phyloP scores from a whole-genome alignment of 2,113 vertebrate genomes.

The Takifugu flavidus region DNA sequence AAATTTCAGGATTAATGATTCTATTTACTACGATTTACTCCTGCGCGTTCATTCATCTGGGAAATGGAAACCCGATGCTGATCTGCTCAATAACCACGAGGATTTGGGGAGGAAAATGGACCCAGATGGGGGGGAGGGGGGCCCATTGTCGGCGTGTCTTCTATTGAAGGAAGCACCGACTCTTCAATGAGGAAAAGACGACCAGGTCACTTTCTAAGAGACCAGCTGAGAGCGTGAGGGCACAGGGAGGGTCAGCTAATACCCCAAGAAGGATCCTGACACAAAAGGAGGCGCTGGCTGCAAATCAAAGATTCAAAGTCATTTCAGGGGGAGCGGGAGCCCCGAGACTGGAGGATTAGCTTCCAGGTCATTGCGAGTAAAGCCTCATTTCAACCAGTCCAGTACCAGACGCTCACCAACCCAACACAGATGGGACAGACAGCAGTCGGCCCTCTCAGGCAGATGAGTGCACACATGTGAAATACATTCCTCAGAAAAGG shows the following conservation, averaged over 20 bases:
- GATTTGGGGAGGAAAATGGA: too few relatives aligned
- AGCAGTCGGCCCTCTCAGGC: slow-evolving; percentile 60
- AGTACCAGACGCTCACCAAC: slow-evolving; percentile 8
- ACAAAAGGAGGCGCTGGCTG: slow-evolving; percentile 67
- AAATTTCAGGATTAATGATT: slow-evolving; percentile 4
- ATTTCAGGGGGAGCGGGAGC: slow-evolving; percentile 53
- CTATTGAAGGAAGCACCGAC: slow-evolving; percentile 29
- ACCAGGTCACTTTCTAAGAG: slow-evolving; percentile 55
- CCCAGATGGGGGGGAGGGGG: not conserved
- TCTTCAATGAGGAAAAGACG: slow-evolving; percentile 40
- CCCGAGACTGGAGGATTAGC: slow-evolving; percentile 54
- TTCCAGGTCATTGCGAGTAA: slow-evolving; percentile 29
- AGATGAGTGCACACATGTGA: slow-evolving; percentile 65
- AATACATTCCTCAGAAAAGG: slow-evolving; percentile 73
- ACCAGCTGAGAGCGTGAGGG: slow-evolving; percentile 49
- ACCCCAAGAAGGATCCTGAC: slow-evolving; percentile 42
- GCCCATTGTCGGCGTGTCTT: slow-evolving; percentile 10
- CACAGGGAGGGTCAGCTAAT: slow-evolving; percentile 67
- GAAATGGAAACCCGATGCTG: too few relatives aligned
- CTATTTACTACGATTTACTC: too few relatives aligned
- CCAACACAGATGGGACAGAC: slow-evolving; percentile 40
- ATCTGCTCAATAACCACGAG: too few relatives aligned
- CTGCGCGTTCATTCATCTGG: too few relatives aligned
- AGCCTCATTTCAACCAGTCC: slow-evolving; percentile 17
- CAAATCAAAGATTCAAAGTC: slow-evolving; percentile 62